Evolutionary conservation across 2,797 vertebrate species (phyloP).

Genomic region (Sternarchorhynchus goeldii): DNA sequence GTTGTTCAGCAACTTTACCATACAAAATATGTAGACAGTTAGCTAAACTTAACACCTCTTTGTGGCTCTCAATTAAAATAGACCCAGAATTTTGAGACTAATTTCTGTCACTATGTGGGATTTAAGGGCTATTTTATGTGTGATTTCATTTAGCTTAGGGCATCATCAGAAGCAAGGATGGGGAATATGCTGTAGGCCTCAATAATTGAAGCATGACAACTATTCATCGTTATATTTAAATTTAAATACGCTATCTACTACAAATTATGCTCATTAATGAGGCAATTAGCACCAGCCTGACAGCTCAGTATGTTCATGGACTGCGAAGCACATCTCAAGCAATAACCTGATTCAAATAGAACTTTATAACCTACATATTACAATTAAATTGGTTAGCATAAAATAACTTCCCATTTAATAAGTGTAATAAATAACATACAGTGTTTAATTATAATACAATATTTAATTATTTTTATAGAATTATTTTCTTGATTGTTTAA

Average conservation of each 20-base stretch:
- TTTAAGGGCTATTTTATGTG: conserved; percentile 12
- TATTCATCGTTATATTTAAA: conserved; percentile 27
- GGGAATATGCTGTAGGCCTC: not conserved
- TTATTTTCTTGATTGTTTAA: not conserved
- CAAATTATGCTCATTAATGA: conserved; percentile 30
- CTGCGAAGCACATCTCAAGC: conserved; percentile 15
- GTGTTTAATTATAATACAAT: not conserved
- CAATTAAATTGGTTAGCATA: not conserved
- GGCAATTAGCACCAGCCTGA: conserved; percentile 38
- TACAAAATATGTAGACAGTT: no score
- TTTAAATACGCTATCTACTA: conserved; percentile 5
- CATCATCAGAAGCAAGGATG: not conserved
- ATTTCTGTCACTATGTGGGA: not conserved
- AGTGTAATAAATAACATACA: not conserved
- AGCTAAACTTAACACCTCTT: not conserved
- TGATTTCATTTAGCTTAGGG: conserved; percentile 15
- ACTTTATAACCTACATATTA: conserved; percentile 17
- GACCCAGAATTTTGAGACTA: not conserved
- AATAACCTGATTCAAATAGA: conserved; percentile 33
- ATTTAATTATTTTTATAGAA: not conserved
- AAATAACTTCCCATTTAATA: conserved; percentile 3
- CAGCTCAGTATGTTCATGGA: conserved; percentile 27
- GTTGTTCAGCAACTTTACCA: no score
- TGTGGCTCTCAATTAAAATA: not conserved
- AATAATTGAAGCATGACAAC: conserved; percentile 26